Evolutionary conservation across 1,140 invertebrate species (phyloP), one percentile per base, ranked within the genome.

Genomic region (Rhynchophorus ferrugineus): DNA sequence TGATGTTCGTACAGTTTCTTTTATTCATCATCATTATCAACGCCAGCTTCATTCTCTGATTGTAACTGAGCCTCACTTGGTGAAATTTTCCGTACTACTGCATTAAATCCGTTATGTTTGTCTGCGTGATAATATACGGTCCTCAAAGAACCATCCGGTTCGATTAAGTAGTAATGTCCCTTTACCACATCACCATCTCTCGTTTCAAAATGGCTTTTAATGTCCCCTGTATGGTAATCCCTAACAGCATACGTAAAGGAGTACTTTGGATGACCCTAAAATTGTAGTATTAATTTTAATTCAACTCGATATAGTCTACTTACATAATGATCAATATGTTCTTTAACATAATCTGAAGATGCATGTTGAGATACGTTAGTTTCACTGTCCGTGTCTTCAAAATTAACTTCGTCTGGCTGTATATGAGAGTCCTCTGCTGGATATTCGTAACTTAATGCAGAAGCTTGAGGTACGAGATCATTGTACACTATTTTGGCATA

Each of bases 241-340:
- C 79, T 75, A 9, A 83, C 79, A 29, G 79, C 80, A 61, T 83
- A 83, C 1, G 76, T 71, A 64, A 80, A 83, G 29, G 75, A 73
- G 54, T 83, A 83, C 60, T 79, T 77, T 9, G 78, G 78, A 57
- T 75, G 76, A 8, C 77, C 77, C 73, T 76, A 48, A 53, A 67
- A 44, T 9, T 33, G n/a, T n/a, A n/a, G n/a, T n/a, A n/a, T n/a
- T n/a, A n/a, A n/a, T n/a, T n/a, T n/a, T n/a, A n/a, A n/a, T n/a
- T n/a, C n/a, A n/a, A n/a, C n/a, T 8, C n/a, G 14, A 17, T 14
- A 7, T 5, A 14, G 13, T n/a, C 7, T 39, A 17, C 43, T 44
- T 44, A 44, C 43, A 21, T 44, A 44, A 17, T 44, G 17, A 33
- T 44, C 43, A 13, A 44, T 21, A 13, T 18, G 18, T 9, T 44